These are phyloP conservation scores for Chunga burmeisteri DNA, from an alignment of 2,113 vertebrate species.

Conservation along the genomic window DNA sequence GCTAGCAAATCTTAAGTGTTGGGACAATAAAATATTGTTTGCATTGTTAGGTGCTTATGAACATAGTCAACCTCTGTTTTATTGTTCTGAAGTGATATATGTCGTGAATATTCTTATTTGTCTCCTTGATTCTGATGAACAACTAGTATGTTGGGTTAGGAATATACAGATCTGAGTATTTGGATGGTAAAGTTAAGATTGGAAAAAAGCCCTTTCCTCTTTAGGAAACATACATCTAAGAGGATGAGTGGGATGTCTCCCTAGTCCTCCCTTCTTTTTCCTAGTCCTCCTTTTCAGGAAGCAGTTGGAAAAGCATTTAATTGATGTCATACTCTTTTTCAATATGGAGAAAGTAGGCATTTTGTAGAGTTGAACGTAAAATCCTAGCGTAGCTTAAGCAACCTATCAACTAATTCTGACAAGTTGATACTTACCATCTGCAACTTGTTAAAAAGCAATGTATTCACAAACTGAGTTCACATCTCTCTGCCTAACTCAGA, in stretches of 20 bases:
- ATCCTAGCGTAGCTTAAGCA: background rate
- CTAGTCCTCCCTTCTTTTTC: background rate
- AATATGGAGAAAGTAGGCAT: rapidly evolving
- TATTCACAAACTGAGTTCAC: background rate
- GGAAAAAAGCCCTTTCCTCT: background rate
- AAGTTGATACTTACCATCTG: background rate
- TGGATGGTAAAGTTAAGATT: background rate
- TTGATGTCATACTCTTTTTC: background rate
- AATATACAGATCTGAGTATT: background rate
- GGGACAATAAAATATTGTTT: background rate
- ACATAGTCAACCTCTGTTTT: background rate
- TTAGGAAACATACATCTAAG: background rate
- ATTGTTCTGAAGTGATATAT: background rate
- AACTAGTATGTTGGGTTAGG: background rate
- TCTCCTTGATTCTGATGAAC: background rate
- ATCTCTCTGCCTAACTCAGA: background rate
- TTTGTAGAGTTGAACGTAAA: background rate
- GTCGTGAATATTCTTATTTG: background rate
- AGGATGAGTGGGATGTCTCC: background rate
- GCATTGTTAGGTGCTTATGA: background rate
- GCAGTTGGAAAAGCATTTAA: background rate
- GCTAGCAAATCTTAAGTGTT: background rate
- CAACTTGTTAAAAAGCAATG: background rate
- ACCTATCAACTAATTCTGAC: background rate
- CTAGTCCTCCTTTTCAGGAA: background rate